A percentile compares a stretch with the other conserved stretches of the same genome.
Conservation (phyloP, 2,797 vertebrate genomes). For the Channa striata region DNA sequence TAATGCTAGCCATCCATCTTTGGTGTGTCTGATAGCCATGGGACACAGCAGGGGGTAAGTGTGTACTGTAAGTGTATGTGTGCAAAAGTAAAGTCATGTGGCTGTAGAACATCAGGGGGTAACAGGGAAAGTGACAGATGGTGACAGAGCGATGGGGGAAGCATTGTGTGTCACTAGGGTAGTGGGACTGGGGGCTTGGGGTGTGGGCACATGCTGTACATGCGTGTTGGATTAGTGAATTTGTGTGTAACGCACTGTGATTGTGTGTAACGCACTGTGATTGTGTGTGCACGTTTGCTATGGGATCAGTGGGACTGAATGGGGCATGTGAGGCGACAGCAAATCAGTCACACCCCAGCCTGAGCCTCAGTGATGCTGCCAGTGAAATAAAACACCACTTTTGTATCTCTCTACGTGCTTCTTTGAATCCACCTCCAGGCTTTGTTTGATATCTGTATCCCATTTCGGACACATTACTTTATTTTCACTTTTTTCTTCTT, state of each 20-base stretch:
- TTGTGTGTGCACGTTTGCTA: conserved; percentile 19
- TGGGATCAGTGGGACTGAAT: conserved; percentile 30
- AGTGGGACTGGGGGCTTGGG: conserved; percentile 3
- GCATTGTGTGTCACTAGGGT: conserved; percentile 73
- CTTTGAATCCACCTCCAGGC: conserved; percentile 10
- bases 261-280: conserved; percentile 26
- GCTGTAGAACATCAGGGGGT: conserved; percentile 17
- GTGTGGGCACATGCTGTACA: conserved; percentile 22
- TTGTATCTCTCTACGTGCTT: neutral
- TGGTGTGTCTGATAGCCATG: conserved; percentile 22
- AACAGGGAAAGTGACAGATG: conserved; percentile 73
- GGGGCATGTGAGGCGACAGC: conserved; percentile 1
- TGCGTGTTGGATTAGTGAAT: conserved; percentile 46
- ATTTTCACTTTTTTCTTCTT: too few species aligned
- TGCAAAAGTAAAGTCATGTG: conserved; percentile 23
- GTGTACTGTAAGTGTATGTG: conserved; percentile 14
- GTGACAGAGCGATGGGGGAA: conserved; percentile 55
- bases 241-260: conserved; percentile 35
- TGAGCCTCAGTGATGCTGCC: conserved; percentile 15
- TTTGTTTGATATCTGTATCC: neutral
- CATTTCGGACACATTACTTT: conserved; percentile 13
- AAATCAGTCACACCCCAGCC: conserved; percentile 15
- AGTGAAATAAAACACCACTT: neutral
- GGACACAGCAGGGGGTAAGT: conserved; percentile 37
- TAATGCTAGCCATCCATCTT: conserved; percentile 52